These are phyloP conservation scores for Odobenus rosmarus DNA, from an alignment of 2,113 vertebrate species.

Conservation along the genomic window DNA sequence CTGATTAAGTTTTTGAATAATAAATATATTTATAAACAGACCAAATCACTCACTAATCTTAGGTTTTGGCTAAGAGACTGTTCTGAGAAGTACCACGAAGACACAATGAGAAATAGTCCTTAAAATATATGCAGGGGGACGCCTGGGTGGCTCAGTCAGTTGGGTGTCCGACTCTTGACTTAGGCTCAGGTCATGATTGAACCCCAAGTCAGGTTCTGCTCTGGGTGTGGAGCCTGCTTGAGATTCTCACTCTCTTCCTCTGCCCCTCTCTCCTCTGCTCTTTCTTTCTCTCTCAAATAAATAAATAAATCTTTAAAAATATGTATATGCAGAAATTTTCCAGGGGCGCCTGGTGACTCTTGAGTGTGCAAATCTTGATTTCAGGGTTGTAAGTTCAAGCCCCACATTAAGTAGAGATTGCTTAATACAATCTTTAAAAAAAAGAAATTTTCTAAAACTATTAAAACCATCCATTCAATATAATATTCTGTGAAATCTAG, in stretches of 20 bases:
- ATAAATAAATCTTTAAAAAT: too few relatives aligned
- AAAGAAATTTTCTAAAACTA: neutral
- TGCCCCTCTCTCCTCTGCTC: neutral
- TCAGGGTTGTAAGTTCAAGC: neutral
- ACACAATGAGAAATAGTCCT: neutral
- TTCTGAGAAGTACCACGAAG: neutral
- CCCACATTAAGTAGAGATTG: neutral
- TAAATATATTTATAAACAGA: neutral
- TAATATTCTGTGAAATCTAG: neutral
- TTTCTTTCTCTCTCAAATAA: too few relatives aligned
- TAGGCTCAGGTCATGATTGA: neutral
- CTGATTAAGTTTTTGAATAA: neutral
- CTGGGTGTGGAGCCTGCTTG: neutral
- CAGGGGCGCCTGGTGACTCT: neutral
- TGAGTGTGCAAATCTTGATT: neutral
- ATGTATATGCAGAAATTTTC: neutral
- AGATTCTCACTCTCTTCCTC: neutral
- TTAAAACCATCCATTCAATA: neutral
- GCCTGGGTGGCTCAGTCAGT: neutral
- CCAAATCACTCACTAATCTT: neutral
- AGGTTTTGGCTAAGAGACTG: neutral
- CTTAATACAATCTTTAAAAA: neutral
- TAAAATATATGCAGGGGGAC: neutral
- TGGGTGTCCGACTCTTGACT: neutral
- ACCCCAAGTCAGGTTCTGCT: neutral